Evolutionary conservation across 2,113 vertebrate species (phyloP).

Genomic region (Oncorhynchus clarkii): DNA sequence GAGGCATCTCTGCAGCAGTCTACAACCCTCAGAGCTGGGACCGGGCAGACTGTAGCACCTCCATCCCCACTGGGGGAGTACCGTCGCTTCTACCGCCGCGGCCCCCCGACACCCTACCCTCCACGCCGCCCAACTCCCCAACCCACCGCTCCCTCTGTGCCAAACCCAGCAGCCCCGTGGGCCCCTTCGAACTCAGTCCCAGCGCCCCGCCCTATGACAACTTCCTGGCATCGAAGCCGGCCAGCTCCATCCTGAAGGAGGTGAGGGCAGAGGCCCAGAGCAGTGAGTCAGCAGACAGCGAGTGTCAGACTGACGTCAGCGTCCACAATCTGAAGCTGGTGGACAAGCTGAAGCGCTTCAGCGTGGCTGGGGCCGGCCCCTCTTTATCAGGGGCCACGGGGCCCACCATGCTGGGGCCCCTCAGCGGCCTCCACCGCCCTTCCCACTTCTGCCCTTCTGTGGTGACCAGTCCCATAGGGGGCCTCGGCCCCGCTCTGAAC

Average conservation of each 20-base stretch:
- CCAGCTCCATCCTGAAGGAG: slow-evolving; percentile 91
- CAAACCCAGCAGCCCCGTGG: slow-evolving; percentile 15
- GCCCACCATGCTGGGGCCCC: slow-evolving; percentile 60
- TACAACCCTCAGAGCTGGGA: slow-evolving; percentile 92
- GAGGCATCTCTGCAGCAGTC: slow-evolving; percentile 89
- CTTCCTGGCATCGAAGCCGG: slow-evolving; percentile 93
- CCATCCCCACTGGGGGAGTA: slow-evolving; percentile 41
- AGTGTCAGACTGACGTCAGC: slow-evolving; percentile 85
- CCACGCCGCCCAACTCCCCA: slow-evolving; percentile 89
- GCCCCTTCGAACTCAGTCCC: slow-evolving; percentile 87
- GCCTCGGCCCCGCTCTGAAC: slow-evolving; percentile 77
- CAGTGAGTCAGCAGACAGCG: slow-evolving; percentile 62
- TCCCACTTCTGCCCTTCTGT: slow-evolving; percentile 75
- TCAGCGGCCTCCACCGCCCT: slow-evolving; percentile 61
- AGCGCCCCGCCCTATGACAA: slow-evolving; percentile 83
- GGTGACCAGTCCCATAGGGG: slow-evolving; percentile 74
- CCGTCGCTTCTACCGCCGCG: slow-evolving; percentile 45
- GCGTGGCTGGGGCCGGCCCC: slow-evolving; percentile 60
- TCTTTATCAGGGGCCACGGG: slow-evolving; percentile 24
- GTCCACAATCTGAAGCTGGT: slow-evolving; percentile 88
- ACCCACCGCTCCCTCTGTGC: slow-evolving; percentile 35
- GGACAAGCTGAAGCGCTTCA: slow-evolving; percentile 91
- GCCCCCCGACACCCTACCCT: slow-evolving; percentile 76
- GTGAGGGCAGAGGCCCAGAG: slow-evolving; percentile 77
- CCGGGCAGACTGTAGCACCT: slow-evolving; percentile 65